Evolutionary conservation across 1,140 invertebrate genomes (phyloP).

Genomic region (Drosophila kohkoa): DNA sequence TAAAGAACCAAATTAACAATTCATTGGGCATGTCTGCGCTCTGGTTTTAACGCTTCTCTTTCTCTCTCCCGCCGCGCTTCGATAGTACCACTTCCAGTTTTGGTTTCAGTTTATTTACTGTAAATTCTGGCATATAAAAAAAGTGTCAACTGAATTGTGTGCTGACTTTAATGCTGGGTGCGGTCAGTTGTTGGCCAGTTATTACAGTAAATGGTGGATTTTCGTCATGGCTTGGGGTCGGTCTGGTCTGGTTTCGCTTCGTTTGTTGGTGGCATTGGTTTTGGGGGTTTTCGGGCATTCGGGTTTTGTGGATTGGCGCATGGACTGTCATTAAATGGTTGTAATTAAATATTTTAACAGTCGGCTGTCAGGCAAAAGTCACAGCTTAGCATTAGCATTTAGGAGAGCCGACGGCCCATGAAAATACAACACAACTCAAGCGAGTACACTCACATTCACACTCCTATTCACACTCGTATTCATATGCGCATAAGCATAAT

Average conservation of each 20-base stretch:
- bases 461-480: conserved; percentile 26
- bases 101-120: conserved; percentile 19
- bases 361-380: conserved; percentile 51
- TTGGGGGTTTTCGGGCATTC: not conserved
- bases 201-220: conserved; percentile 55
- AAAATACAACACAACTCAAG: conserved; percentile 36
- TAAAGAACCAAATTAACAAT: not conserved
- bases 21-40: not conserved
- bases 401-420: conserved; percentile 36
- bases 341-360: conserved; percentile 79
- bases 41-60: too few species aligned
- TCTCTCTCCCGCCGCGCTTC: not conserved
- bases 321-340: conserved; percentile 62
- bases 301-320: conserved; percentile 15
- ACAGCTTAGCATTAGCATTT: conserved; percentile 65
- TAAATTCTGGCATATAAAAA: conserved; percentile 13
- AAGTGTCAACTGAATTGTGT: conserved; percentile 69
- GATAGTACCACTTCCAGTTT: not conserved
- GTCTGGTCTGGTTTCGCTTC: not conserved
- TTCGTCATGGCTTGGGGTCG: not conserved
- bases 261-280: not conserved
- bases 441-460: conserved; percentile 3
- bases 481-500: conserved; percentile 4
- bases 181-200: conserved; percentile 49
- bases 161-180: conserved; percentile 54